Base-by-base conservation (phyloP, 2,797 vertebrate species). In the Enteromius paludinosus region DNA sequence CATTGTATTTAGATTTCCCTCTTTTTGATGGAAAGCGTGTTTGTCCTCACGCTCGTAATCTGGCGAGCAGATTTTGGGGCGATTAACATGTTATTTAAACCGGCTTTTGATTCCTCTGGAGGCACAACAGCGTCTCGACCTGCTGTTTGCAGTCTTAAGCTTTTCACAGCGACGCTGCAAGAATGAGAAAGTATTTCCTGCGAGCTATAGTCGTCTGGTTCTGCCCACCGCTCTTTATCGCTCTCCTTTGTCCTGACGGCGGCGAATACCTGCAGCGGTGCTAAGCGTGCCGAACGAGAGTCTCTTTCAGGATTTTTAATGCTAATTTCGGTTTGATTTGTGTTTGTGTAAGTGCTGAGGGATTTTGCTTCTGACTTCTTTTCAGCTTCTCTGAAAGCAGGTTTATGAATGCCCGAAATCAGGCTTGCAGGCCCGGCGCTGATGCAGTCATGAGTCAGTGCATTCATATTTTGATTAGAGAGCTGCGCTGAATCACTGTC, bases 1-100 rank as follows among this genome's bases (percentile, higher is more conserved):
- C 7, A 17, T 49, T 23, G 45, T 62, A 43, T 59, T 54, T 45
- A n/a, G 80, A 89, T 86, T 87, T 75, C 76, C 72, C 52, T 30
- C 88, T 90, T 78, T 85, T 78, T 85, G 68, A 88, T 83, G 73
- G 30, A 61, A 54, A 69, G 79, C 87, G 82, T 77, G 73, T 76
- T 86, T 90, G 87, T 91, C 86, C 82, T 66, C 83, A 56, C 83
- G 52, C 73, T 82, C 85, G 84, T 92, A 93, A 93, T 92, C 93
- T 92, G 62, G 85, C 84, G 85, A 92, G 90, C 89, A 94, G 93
- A 95, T 95, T 94, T 91, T 81, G 86, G 86, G 77, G 89, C 75
- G 92, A 94, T 94, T 94, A 93, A 88, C 87, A 72, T 84, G 90
- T 92, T 94, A 92, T 95, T 94, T 91, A 89, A 90, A 92, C 85